Percentiles rank a stretch among this genome's conserved stretches.
Evolutionary conservation across 2,797 vertebrate species (phyloP).

Genomic region (Leptatherina wallacei): DNA sequence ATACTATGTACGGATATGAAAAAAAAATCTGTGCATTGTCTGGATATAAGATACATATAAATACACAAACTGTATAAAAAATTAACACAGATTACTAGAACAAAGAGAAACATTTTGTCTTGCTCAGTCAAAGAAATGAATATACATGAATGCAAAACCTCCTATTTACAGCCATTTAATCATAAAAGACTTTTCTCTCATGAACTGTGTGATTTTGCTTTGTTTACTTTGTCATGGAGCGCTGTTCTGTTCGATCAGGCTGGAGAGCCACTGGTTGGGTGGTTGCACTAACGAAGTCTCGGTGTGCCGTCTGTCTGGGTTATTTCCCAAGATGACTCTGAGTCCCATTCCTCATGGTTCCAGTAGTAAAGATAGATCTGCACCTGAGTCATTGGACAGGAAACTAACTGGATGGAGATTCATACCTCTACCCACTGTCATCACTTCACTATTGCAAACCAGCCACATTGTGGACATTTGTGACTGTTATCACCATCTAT

Average conservation of each 20-base stretch:
- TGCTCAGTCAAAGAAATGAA: constrained; percentile 21
- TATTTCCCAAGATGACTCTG: constrained; percentile 76
- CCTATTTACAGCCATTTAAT: constrained; percentile 35
- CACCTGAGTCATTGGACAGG: constrained; percentile 53
- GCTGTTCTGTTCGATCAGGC: constrained; percentile 64
- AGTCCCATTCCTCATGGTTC: constrained; percentile 56
- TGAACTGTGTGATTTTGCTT: constrained; percentile 62
- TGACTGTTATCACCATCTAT: background rate
- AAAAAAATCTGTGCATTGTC: constrained; percentile 5
- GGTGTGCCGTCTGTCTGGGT: constrained; percentile 73
- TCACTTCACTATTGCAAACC: constrained; percentile 15
- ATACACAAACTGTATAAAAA: background rate
- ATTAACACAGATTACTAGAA: constrained; percentile 27
- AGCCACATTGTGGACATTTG: constrained; percentile 16
- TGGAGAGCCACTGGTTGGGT: constrained; percentile 63
- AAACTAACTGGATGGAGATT: constrained; percentile 44
- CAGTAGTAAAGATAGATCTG: constrained; percentile 63
- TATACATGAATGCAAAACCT: constrained; percentile 23
- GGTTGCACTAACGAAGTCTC: constrained; percentile 76
- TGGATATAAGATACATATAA: no score
- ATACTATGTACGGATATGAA: constrained; percentile 1
- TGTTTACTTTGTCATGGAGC: constrained; percentile 69
- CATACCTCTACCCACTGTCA: constrained; percentile 6
- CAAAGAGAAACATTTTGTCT: constrained; percentile 23
- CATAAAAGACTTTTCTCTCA: constrained; percentile 43